phyloP scores from a whole-genome alignment of 2,888 invertebrate species.

The Tholera decimalis region DNA sequence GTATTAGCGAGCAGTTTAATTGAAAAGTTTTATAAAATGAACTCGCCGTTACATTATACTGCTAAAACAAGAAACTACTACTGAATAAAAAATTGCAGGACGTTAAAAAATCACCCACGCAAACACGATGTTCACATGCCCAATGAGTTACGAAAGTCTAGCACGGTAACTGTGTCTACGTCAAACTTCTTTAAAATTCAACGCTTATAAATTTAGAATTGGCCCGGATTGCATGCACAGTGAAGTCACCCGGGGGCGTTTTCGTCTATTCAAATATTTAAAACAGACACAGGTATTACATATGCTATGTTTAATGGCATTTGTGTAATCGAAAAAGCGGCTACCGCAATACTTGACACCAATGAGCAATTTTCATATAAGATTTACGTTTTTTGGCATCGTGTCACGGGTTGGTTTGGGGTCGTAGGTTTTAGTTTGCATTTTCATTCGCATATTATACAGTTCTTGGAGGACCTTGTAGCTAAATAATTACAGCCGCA shows the following conservation, averaged over 20 bases:
- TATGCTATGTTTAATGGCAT: conserved; percentile 24
- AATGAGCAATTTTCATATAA: conserved; percentile 49
- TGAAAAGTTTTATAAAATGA: too few species aligned
- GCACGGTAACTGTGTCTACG: conserved; percentile 27
- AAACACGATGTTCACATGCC: background rate
- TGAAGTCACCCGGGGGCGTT: conserved; percentile 41
- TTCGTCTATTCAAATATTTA: conserved; percentile 65
- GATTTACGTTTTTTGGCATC: conserved; percentile 27
- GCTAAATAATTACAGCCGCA: too few species aligned
- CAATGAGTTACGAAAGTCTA: conserved; percentile 37
- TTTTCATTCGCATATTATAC: background rate
- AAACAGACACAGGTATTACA: conserved; percentile 34
- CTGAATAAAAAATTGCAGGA: background rate
- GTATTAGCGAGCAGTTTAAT: too few species aligned
- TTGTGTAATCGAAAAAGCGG: conserved; percentile 42
- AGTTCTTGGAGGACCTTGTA: too few species aligned
- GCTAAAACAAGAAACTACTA: too few species aligned
- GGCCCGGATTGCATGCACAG: conserved; percentile 50
- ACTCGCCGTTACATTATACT: too few species aligned
- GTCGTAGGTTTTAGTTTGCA: background rate
- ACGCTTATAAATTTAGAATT: conserved; percentile 65
- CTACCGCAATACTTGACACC: conserved; percentile 28
- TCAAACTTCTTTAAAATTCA: conserved; percentile 62
- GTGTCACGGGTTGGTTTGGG: background rate
- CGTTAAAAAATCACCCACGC: background rate